Conservation (phyloP, 2,888 invertebrate species). For the Tenthredo scrophulariae region DNA sequence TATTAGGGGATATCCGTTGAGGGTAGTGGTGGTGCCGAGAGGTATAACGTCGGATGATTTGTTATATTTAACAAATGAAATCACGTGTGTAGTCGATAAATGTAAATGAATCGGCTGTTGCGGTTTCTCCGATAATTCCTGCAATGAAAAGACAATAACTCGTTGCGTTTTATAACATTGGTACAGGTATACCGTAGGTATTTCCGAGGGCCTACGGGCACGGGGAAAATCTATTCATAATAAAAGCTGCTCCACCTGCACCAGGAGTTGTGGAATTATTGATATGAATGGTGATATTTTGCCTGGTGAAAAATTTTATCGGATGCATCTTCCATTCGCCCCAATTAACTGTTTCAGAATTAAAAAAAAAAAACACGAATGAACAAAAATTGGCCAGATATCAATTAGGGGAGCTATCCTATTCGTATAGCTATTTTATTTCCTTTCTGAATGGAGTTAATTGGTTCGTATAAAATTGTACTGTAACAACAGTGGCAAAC, state of each 20-base stretch:
- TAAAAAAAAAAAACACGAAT: not conserved
- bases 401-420: not conserved
- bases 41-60: conserved; percentile 34
- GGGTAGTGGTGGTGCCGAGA: not conserved
- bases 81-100: conserved; percentile 30
- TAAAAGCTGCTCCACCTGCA: not conserved
- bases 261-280: conserved; percentile 1
- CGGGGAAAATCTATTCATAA: conserved; percentile 15
- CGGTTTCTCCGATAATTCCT: conserved; percentile 42
- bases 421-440: conserved; percentile 10
- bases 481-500: conserved; percentile 28
- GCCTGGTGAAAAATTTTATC: not conserved
- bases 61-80: conserved; percentile 42
- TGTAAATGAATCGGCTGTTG: conserved; percentile 33
- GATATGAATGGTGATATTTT: not conserved
- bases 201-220: not conserved
- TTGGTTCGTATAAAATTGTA: conserved; percentile 25
- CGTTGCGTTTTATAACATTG: not conserved
- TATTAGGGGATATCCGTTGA: conserved; percentile 12
- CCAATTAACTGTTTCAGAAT: not conserved
- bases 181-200: not conserved
- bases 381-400: not conserved
- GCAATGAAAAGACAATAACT: conserved; percentile 29
- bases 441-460: conserved; percentile 25
- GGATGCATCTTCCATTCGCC: not conserved